phyloP scores from a whole-genome alignment of 2,797 vertebrate species.

The Aeoliscus strigatus region DNA sequence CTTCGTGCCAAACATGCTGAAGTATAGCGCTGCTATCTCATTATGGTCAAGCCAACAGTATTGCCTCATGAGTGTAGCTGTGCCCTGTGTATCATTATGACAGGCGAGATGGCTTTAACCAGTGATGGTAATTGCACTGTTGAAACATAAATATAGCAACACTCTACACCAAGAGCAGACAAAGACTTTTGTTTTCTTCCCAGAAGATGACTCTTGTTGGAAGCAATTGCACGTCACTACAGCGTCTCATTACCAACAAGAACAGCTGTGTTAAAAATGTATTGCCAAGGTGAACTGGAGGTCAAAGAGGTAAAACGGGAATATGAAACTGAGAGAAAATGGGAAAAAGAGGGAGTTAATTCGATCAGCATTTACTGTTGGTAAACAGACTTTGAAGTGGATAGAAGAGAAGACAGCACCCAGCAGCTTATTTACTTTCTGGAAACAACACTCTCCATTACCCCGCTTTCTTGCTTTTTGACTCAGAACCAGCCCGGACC shows the following conservation, averaged over 20 bases:
- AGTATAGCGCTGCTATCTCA: slow-evolving; percentile 67
- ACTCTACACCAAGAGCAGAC: slow-evolving; percentile 39
- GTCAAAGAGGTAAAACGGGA: slow-evolving; percentile 19
- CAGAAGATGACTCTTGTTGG: slow-evolving; percentile 49
- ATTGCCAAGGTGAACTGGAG: slow-evolving; percentile 31
- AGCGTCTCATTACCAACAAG: slow-evolving; percentile 37
- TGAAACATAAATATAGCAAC: slow-evolving; percentile 62
- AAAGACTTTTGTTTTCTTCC: slow-evolving; percentile 61
- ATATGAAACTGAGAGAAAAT: slow-evolving; percentile 14
- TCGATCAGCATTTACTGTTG: slow-evolving; percentile 5
- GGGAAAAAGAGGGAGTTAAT: slow-evolving; percentile 5
- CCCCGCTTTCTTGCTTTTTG: slow-evolving; percentile 20
- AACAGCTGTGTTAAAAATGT: slow-evolving; percentile 13
- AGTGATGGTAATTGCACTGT: slow-evolving; percentile 65
- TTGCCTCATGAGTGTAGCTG: slow-evolving; percentile 45
- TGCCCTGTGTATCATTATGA: slow-evolving; percentile 62
- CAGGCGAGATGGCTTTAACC: slow-evolving; percentile 52
- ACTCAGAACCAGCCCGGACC: slow-evolving; percentile 36
- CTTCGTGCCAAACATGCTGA: slow-evolving; percentile 61
- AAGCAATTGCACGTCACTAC: slow-evolving; percentile 28
- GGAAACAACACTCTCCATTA: slow-evolving; percentile 13
- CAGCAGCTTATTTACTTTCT: neutral
- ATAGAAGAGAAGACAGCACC: slow-evolving; percentile 3
- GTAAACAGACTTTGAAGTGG: slow-evolving; percentile 25
- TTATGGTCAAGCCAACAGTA: slow-evolving; percentile 61